Evolutionary conservation across 2,888 invertebrate genomes (phyloP).

Genomic region (Periphyllus acericola): DNA sequence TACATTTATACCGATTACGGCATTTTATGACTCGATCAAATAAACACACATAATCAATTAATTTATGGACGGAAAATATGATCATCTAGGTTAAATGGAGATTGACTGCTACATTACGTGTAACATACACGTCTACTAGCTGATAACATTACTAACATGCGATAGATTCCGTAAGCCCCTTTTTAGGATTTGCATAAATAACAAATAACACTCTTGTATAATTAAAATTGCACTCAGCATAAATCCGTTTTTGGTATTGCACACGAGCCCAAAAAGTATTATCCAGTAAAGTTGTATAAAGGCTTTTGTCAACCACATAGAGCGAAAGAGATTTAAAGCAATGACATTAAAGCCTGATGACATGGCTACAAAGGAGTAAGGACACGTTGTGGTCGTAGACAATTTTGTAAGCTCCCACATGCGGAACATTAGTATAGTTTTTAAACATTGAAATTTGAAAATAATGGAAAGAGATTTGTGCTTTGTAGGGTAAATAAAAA

Average conservation of each 20-base stretch:
- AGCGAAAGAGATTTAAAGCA: constrained; percentile 50
- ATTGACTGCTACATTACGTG: background rate
- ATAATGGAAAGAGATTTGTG: constrained; percentile 21
- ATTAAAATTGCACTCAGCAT: constrained; percentile 47
- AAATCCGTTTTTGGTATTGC: constrained; percentile 24
- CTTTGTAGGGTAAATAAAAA: background rate
- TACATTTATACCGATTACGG: background rate
- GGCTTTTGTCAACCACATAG: constrained; percentile 43
- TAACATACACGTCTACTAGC: background rate
- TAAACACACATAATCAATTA: background rate
- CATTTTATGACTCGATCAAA: background rate
- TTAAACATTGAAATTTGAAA: constrained; percentile 32
- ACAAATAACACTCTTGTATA: constrained; percentile 31
- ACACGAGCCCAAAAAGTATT: constrained; percentile 37
- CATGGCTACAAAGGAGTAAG: constrained; percentile 26
- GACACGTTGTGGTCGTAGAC: constrained; percentile 14
- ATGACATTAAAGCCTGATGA: constrained; percentile 41
- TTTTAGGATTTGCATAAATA: constrained; percentile 45
- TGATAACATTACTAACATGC: background rate
- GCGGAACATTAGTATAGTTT: background rate
- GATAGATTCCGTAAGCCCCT: constrained; percentile 16
- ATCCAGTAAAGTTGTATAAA: constrained; percentile 27
- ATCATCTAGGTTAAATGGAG: background rate
- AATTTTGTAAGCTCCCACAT: constrained; percentile 6
- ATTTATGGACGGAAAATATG: background rate